Evolutionary conservation across 2,113 vertebrate genomes (phyloP), one percentile per base, ranked within the genome.

Genomic region (Dinomys branickii): DNA sequence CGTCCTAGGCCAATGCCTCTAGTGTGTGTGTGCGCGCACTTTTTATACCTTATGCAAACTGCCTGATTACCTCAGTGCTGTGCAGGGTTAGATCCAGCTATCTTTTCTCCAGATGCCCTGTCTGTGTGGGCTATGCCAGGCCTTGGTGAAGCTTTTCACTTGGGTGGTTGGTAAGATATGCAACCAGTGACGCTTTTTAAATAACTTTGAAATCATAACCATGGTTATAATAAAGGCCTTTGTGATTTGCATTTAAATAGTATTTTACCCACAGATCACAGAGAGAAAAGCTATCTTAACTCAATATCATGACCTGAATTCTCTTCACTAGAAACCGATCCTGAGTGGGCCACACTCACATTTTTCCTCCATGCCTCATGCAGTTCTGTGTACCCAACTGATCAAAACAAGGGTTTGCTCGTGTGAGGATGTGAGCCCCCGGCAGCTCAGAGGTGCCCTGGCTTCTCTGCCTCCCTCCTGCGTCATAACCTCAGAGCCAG

Each of bases 231-330:
- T 95, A 97, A 97, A 96, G 82, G 88, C 83, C 67, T 97, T 82
- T 87, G 82, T 91, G 95, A 98, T 98, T 98, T 98, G 96, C 97
- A 98, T 97, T 97, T 97, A 98, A 98, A 97, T 97, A 94, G 97
- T 94, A 91, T 97, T 95, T 96, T 88, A 97, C 95, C 95, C 95
- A 88, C 81, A 95, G 90, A 97, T 97, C 97, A 94, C 94, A 96
- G 88, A 85, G 83, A 91, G 59, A 85, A 93, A 95, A 85, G 96
- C 94, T 96, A 59, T 96, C 97, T 97, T 97, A 92, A 88, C 94
- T 97, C 90, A 58, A 9, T 93, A 95, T 90, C 95, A 94, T 90
- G 94, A 96, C 91, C 94, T 69, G 63, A 97, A 97, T 97, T 89
- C 92, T 90, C 85, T 86, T 54, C 44, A 3, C 90, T 22, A 2